Percentiles rank a stretch among this genome's conserved stretches.
These are phyloP conservation scores for Bradypodion ventrale DNA, from an alignment of 2,797 vertebrate species.

Conservation along the genomic window DNA sequence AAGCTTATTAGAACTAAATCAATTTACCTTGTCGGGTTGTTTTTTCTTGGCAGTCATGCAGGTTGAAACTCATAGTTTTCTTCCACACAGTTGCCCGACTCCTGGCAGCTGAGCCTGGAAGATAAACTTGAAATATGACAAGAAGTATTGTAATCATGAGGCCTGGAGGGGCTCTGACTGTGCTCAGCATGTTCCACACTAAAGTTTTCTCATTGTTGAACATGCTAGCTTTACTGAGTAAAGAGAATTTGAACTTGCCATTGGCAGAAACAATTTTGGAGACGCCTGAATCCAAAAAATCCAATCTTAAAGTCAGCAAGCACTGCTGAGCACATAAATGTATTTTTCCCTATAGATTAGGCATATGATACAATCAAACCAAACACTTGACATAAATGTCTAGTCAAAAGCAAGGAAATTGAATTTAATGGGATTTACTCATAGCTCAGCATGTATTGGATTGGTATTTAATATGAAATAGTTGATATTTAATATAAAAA, in stretches of 20 bases:
- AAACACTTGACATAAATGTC: neutral
- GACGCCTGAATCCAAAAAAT: neutral
- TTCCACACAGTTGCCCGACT: neutral
- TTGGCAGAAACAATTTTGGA: neutral
- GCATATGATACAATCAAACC: neutral
- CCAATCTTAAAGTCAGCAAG: neutral
- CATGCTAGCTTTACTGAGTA: neutral
- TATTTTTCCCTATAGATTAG: neutral
- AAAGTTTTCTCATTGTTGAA: neutral
- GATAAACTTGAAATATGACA: slow-evolving; percentile 26
- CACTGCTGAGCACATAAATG: neutral
- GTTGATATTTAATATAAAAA: neutral
- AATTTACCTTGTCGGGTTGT: neutral
- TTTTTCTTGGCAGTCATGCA: neutral
- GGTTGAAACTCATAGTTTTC: neutral
- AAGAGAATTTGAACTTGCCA: neutral
- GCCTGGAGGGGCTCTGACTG: neutral
- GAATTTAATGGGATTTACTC: neutral
- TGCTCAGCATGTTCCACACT: neutral
- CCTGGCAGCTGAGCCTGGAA: slow-evolving; percentile 19
- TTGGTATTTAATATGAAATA: neutral
- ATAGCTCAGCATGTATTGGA: neutral
- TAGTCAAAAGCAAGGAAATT: neutral
- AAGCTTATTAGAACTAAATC: slow-evolving; percentile 1
- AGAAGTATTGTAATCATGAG: neutral